phyloP scores from a whole-genome alignment of 2,888 invertebrate genomes.

The Mythimna loreyi region DNA sequence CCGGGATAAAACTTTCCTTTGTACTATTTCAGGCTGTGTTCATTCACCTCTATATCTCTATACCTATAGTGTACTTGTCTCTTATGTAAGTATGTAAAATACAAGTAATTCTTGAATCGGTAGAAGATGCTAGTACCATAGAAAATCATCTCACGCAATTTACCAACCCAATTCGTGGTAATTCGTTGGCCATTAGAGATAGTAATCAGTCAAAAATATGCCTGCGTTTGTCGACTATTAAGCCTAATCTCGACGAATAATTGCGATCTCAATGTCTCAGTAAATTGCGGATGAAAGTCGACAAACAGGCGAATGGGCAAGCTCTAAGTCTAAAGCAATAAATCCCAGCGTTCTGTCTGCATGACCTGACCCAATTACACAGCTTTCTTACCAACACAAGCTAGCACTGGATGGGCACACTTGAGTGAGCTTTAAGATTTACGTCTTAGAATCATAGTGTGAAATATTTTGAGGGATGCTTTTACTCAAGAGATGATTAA shows the following conservation, averaged over 20 bases:
- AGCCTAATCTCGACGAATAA: conserved; percentile 50
- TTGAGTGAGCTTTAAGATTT: conserved; percentile 22
- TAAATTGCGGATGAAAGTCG: conserved; percentile 65
- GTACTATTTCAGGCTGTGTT: too few relatives aligned
- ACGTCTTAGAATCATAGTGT: neutral
- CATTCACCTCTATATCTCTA: neutral
- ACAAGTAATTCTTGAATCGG: too few relatives aligned
- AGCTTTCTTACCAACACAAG: conserved; percentile 55
- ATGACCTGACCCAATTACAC: conserved; percentile 74
- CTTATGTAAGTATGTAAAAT: neutral
- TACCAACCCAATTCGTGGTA: neutral
- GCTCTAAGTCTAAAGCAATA: conserved; percentile 58
- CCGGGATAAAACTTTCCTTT: too few relatives aligned
- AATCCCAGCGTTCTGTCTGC: conserved; percentile 63
- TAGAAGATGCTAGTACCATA: neutral
- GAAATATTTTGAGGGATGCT: neutral
- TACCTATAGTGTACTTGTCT: too few relatives aligned
- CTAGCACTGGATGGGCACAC: conserved; percentile 21
- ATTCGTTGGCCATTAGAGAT: conserved; percentile 27
- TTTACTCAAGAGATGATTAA: neutral
- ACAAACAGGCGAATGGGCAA: conserved; percentile 55
- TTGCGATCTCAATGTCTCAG: conserved; percentile 55
- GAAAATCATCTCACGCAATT: neutral
- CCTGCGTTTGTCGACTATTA: conserved; percentile 42
- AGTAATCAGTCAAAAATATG: conserved; percentile 29